These are phyloP conservation scores for Oxycera nigricornis DNA, from an alignment of 2,888 invertebrate genomes.

Conservation along the genomic window DNA sequence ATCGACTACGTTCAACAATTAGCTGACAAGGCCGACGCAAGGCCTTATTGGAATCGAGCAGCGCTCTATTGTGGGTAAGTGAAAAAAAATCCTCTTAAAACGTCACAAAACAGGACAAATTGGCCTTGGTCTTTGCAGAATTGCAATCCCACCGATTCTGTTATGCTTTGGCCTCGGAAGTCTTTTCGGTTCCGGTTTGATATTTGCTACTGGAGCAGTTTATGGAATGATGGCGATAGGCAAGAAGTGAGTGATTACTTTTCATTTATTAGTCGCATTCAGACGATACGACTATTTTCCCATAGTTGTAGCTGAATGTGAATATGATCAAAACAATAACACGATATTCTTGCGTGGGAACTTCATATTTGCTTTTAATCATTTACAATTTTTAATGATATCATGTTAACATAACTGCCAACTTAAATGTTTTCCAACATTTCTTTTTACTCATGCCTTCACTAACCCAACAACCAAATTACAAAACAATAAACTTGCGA, in stretches of 20 bases:
- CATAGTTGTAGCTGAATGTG: no score
- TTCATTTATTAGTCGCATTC: no score
- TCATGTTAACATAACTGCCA: conserved; percentile 15
- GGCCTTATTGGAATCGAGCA: conserved; percentile 91
- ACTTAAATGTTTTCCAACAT: conserved; percentile 29
- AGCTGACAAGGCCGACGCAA: conserved; percentile 80
- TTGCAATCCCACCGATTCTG: conserved; percentile 81
- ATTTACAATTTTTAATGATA: background rate
- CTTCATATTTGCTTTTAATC: background rate
- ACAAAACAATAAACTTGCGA: conserved; percentile 19
- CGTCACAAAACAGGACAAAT: background rate
- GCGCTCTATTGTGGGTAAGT: conserved; percentile 84
- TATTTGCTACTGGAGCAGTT: conserved; percentile 86
- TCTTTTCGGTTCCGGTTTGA: conserved; percentile 85
- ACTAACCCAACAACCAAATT: conserved; percentile 33
- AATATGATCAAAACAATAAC: no score
- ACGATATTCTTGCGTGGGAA: background rate
- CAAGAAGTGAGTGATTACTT: conserved; percentile 79
- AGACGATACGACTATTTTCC: no score
- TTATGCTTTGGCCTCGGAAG: conserved; percentile 78
- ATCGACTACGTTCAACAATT: conserved; percentile 91
- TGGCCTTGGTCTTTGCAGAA: conserved; percentile 64
- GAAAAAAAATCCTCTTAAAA: background rate
- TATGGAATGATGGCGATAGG: conserved; percentile 96
- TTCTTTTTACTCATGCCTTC: conserved; percentile 45